phyloP scores from a whole-genome alignment of 2,113 vertebrate species.

The Oplegnathus fasciatus region DNA sequence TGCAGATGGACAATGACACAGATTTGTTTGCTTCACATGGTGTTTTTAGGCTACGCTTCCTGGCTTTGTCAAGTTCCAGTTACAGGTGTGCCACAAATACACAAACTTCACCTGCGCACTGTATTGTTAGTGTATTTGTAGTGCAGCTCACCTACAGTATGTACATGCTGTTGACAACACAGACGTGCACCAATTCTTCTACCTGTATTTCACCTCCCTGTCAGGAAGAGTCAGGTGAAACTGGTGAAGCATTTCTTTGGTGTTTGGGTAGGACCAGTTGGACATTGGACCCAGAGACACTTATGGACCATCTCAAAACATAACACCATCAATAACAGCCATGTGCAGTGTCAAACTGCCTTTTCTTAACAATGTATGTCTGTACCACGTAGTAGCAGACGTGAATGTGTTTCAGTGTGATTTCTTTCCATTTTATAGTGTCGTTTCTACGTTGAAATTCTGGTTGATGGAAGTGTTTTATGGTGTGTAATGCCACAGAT shows the following conservation, averaged over 20 bases:
- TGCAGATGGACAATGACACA: background rate
- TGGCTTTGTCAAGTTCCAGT: background rate
- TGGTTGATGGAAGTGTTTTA: background rate
- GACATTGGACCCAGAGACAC: background rate
- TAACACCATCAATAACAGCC: background rate
- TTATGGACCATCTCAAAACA: background rate
- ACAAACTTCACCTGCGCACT: background rate
- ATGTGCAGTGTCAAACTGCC: background rate
- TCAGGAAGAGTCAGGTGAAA: no score
- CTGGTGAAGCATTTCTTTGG: background rate
- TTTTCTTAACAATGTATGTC: background rate
- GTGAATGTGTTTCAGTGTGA: background rate
- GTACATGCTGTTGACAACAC: background rate
- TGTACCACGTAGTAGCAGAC: background rate
- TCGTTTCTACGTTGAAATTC: background rate
- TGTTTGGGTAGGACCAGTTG: background rate
- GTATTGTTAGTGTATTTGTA: background rate
- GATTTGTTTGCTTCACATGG: background rate
- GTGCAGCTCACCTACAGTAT: no score
- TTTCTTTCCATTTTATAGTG: no score
- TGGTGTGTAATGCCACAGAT: background rate
- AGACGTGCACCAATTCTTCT: background rate
- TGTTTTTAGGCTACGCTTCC: background rate
- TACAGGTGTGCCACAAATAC: background rate
- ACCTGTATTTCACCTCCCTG: background rate